Conservation (phyloP, 2,113 vertebrate genomes). For the Upupa epops region DNA sequence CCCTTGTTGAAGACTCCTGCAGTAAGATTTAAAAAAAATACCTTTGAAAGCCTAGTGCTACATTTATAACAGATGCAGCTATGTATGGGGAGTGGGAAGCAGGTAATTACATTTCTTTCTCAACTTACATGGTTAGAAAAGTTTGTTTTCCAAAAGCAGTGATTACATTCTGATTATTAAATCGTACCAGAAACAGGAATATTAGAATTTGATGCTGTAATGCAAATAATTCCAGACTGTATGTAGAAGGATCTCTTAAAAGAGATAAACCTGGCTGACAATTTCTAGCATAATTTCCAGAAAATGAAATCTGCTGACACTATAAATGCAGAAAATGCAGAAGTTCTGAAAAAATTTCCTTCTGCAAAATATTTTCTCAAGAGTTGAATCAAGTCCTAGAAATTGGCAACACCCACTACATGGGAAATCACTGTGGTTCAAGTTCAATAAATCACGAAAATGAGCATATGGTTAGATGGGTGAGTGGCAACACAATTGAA, state of each 20-base stretch:
- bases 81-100: neutral
- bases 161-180: neutral
- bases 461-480: neutral
- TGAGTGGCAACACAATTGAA: neutral
- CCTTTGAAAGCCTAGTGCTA: neutral
- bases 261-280: neutral
- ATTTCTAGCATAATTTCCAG: neutral
- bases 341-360: neutral
- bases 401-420: neutral
- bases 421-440: neutral
- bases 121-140: neutral
- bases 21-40: rapidly evolving
- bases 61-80: neutral
- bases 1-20: no score
- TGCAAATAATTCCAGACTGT: neutral
- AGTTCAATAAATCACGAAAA: neutral
- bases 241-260: neutral
- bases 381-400: neutral
- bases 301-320: neutral
- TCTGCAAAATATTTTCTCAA: neutral
- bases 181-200: neutral
- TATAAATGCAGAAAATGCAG: neutral
- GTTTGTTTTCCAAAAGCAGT: neutral
- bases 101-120: neutral
- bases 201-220: neutral